phyloP scores from a whole-genome alignment of 2,888 invertebrate species.

The Hirudinaria manillensis region DNA sequence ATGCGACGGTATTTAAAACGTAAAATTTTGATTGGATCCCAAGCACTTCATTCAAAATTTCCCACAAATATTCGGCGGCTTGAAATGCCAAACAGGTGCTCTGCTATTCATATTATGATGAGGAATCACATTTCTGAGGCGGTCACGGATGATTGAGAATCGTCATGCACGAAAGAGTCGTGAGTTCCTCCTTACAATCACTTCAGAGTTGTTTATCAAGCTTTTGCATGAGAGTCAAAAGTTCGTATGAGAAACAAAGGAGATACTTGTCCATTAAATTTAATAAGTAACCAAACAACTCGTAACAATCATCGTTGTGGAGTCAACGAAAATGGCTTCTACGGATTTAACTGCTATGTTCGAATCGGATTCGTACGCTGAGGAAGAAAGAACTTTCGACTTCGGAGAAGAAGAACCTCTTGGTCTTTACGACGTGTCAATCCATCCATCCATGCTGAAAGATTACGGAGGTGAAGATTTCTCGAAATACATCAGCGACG shows the following conservation, averaged over 20 bases:
- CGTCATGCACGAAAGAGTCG: no score
- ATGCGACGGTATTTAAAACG: no score
- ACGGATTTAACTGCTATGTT: not conserved
- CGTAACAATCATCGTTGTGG: no score
- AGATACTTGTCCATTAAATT: not conserved
- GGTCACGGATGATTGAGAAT: no score
- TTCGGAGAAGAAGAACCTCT: slow-evolving; percentile 25
- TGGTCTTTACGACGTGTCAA: not conserved
- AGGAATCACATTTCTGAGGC: no score
- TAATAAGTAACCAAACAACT: no score
- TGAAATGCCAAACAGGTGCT: not conserved
- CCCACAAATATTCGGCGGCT: not conserved
- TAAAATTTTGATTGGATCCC: no score
- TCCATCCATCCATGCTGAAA: slow-evolving; percentile 11
- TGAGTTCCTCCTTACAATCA: slow-evolving; percentile 2
- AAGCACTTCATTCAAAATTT: not conserved
- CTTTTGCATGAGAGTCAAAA: not conserved
- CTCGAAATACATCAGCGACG: slow-evolving; percentile 21
- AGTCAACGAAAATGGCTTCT: not conserved
- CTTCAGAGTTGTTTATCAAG: not conserved
- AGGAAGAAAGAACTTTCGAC: slow-evolving; percentile 28
- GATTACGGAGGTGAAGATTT: slow-evolving; percentile 28
- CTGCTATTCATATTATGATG: no score
- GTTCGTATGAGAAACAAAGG: not conserved
- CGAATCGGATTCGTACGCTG: slow-evolving; percentile 20